Evolutionary conservation across 2,888 invertebrate genomes (phyloP).

Genomic region (Melinopterus prodromus): DNA sequence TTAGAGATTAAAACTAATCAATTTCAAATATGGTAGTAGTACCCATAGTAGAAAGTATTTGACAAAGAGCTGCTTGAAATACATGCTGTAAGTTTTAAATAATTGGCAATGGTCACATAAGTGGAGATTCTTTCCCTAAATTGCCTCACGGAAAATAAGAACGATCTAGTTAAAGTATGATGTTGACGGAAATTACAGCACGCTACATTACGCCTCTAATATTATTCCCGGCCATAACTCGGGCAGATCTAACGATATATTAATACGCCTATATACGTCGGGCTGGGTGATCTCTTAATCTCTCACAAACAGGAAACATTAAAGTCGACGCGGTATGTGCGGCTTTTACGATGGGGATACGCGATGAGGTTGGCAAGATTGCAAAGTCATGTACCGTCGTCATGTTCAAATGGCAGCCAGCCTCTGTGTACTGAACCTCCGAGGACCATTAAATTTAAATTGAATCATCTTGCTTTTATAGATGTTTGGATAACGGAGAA

Average conservation of each 20-base stretch:
- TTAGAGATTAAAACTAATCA: too few species aligned
- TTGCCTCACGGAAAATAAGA: background rate
- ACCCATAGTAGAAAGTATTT: too few species aligned
- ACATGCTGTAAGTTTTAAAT: too few species aligned
- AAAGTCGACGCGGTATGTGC: background rate
- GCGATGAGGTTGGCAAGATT: background rate
- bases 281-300: background rate
- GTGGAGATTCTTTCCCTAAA: background rate
- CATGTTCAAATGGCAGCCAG: background rate
- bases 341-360: background rate
- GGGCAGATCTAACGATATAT: background rate
- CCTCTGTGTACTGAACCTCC: background rate
- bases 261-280: background rate
- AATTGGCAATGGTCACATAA: background rate
- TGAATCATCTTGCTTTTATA: background rate
- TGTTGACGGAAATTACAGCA: background rate
- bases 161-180: background rate
- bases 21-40: too few species aligned
- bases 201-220: background rate
- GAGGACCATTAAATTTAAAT: background rate
- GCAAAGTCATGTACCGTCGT: background rate
- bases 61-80: too few species aligned
- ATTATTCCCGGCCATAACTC: background rate
- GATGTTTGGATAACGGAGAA: background rate
- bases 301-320: background rate